Conservation (phyloP, 2,888 invertebrate species). For the Cenopis cana region DNA sequence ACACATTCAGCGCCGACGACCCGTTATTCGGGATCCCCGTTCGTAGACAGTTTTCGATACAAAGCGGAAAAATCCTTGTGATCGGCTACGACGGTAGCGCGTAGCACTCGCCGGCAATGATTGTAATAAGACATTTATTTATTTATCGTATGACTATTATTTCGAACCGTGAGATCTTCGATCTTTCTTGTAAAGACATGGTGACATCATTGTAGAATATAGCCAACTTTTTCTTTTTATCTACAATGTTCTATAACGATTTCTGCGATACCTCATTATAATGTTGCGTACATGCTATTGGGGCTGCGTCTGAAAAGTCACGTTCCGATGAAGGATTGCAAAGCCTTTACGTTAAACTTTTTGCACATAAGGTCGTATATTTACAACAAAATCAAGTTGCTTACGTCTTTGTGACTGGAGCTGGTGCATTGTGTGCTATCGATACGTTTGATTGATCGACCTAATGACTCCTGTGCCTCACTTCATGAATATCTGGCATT, state of each 20-base stretch:
- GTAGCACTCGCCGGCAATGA: too few species aligned
- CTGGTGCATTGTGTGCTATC: conserved; percentile 23
- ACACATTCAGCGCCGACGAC: too few species aligned
- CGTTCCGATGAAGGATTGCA: conserved; percentile 41
- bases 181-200: too few species aligned
- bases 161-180: too few species aligned
- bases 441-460: conserved; percentile 41
- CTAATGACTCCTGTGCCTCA: conserved; percentile 36
- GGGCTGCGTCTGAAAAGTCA: conserved; percentile 36
- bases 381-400: neutral
- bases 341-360: neutral
- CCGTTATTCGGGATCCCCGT: too few species aligned
- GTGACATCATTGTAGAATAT: too few species aligned
- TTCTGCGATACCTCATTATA: neutral
- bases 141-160: too few species aligned
- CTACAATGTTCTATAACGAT: neutral
- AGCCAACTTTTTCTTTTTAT: neutral
- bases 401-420: conserved; percentile 1
- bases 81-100: too few species aligned
- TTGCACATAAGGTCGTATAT: neutral
- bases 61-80: too few species aligned
- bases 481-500: conserved; percentile 39
- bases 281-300: neutral
- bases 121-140: too few species aligned
- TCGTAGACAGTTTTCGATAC: too few species aligned